Conservation (phyloP, 2,888 invertebrate species). For the Stenurella melanura region DNA sequence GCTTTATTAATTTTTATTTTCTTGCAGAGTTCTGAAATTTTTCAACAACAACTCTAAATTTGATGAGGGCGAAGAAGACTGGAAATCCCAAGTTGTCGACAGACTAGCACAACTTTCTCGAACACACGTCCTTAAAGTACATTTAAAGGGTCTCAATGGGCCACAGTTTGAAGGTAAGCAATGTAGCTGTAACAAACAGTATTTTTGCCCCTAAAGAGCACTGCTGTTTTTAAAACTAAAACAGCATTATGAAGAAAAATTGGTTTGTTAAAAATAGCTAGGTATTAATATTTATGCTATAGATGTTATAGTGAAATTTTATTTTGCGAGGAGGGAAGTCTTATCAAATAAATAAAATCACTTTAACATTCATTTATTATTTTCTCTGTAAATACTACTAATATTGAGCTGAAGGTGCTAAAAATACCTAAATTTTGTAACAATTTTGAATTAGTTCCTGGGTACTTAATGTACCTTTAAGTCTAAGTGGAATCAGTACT, state of each 20-base stretch:
- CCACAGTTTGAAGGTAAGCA: constrained; percentile 47
- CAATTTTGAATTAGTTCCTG: no score
- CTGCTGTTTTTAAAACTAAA: background rate
- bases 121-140: constrained; percentile 82
- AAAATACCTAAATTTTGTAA: no score
- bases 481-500: no score
- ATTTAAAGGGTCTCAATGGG: constrained; percentile 71
- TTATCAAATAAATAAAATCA: no score
- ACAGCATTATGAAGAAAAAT: background rate
- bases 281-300: no score
- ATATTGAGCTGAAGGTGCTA: no score
- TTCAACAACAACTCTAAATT: constrained; percentile 21
- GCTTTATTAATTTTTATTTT: background rate
- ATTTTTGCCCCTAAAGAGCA: background rate
- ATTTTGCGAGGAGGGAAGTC: no score
- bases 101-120: constrained; percentile 77
- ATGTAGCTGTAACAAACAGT: background rate
- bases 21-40: constrained; percentile 29
- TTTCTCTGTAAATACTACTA: no score
- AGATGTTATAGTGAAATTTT: no score
- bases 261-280: no score
- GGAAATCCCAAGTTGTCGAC: constrained; percentile 78
- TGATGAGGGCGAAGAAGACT: constrained; percentile 69
- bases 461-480: no score
- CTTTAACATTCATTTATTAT: no score